These are phyloP conservation scores for Stichopus chloronotus DNA, from an alignment of 35 echinoderm and acorn worm species.

Conservation along the genomic window DNA sequence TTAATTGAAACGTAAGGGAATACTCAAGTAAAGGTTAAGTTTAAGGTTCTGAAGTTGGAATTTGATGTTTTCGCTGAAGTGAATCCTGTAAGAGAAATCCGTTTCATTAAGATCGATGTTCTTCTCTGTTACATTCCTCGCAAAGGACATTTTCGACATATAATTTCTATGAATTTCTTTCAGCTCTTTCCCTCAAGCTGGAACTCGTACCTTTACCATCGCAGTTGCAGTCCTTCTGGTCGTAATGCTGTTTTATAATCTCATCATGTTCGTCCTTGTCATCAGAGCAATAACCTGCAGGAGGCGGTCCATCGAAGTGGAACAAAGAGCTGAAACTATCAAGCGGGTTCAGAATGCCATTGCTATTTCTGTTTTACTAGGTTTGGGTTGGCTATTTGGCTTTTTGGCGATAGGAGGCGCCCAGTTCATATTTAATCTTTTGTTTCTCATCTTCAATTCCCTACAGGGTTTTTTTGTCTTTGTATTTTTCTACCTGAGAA, in stretches of 20 bases:
- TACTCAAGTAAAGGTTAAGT: no score
- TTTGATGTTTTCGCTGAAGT: no score
- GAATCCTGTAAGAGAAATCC: no score
- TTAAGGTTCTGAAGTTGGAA: no score
- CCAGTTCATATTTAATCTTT: slow-evolving; percentile 62
- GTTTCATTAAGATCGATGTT: no score
- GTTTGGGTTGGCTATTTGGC: slow-evolving; percentile 76
- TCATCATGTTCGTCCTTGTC: slow-evolving; percentile 63
- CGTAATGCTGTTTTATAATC: slow-evolving; percentile 64
- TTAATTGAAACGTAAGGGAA: no score
- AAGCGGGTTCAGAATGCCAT: slow-evolving; percentile 50
- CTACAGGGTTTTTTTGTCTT: slow-evolving; percentile 86
- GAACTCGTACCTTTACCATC: slow-evolving; percentile 59
- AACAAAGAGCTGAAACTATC: neutral
- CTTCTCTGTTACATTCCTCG: no score
- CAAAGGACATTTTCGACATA: no score
- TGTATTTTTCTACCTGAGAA: slow-evolving; percentile 73
- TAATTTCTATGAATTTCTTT: no score
- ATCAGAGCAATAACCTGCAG: slow-evolving; percentile 62
- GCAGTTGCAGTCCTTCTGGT: slow-evolving; percentile 44
- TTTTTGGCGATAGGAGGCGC: slow-evolving; percentile 66
- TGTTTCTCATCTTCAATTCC: slow-evolving; percentile 86
- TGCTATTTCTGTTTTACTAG: slow-evolving; percentile 73
- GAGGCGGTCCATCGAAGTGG: neutral
- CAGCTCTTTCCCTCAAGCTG: slow-evolving; percentile 71